Conservation (phyloP, 1,140 invertebrate genomes). For the Colletes gigas region DNA sequence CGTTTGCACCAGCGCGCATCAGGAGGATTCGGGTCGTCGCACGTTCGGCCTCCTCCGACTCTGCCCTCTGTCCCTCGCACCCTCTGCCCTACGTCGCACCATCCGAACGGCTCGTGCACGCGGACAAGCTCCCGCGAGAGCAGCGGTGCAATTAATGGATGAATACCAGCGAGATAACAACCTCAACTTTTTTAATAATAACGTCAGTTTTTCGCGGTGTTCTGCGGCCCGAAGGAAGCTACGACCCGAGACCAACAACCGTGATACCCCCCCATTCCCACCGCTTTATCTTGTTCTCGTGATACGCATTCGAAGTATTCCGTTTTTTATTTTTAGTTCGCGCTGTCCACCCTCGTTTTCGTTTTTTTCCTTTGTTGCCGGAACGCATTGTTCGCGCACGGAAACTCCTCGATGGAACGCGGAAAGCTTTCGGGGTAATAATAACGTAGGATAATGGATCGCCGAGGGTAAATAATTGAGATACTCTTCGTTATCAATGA, state of each 20-base stretch:
- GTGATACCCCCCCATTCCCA: neutral
- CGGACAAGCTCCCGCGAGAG: slow-evolving; percentile 21
- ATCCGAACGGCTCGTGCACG: too few species aligned
- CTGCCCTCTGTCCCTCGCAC: neutral
- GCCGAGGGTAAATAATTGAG: too few species aligned
- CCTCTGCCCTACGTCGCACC: neutral
- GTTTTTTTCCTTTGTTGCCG: slow-evolving; percentile 12
- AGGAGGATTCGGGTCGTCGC: slow-evolving; percentile 17
- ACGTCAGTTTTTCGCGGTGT: slow-evolving; percentile 53
- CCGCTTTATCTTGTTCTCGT: slow-evolving; percentile 27
- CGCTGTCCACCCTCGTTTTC: slow-evolving; percentile 5
- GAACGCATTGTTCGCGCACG: slow-evolving; percentile 34
- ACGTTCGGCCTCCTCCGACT: neutral
- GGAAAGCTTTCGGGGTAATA: neutral
- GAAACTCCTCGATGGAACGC: slow-evolving; percentile 35
- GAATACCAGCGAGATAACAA: slow-evolving; percentile 64
- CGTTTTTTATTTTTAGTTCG: neutral
- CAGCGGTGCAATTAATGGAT: slow-evolving; percentile 67
- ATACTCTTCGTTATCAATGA: too few species aligned
- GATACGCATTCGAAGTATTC: slow-evolving; percentile 9
- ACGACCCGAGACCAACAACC: neutral
- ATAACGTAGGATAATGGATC: too few species aligned
- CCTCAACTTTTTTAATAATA: slow-evolving; percentile 74
- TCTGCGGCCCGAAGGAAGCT: neutral
- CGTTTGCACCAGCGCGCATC: slow-evolving; percentile 1